Conservation (phyloP, 23 tunicate genomes). For the Ciona savignyi region DNA sequence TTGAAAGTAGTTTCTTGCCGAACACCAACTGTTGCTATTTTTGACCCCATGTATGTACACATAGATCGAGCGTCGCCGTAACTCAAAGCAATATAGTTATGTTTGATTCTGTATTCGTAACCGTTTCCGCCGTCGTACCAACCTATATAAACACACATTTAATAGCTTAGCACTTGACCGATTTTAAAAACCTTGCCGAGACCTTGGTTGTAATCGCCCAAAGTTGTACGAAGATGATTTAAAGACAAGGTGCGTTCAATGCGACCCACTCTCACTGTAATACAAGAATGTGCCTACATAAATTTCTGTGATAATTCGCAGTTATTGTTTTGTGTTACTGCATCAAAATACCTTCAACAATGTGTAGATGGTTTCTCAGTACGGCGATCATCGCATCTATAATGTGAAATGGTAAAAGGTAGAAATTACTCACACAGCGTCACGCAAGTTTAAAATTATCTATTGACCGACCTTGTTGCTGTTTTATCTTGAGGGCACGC, state of each 20-base stretch:
- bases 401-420: too few relatives aligned
- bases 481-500: not conserved
- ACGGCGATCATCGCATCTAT: not conserved
- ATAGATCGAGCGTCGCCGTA: not conserved
- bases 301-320: too few relatives aligned
- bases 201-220: not conserved
- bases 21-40: not conserved
- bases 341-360: not conserved
- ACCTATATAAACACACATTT: too few relatives aligned
- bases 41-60: not conserved
- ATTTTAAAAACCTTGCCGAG: too few relatives aligned
- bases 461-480: not conserved
- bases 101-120: not conserved
- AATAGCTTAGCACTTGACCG: too few relatives aligned
- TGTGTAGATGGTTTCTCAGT: not conserved
- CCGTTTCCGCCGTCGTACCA: not conserved
- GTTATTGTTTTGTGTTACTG: too few relatives aligned
- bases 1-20: not conserved
- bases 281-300: too few relatives aligned
- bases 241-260: not conserved
- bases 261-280: not conserved
- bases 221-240: not conserved
- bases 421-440: too few relatives aligned
- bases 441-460: too few relatives aligned
- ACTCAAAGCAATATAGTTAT: not conserved